Percentiles rank a stretch among this genome's conserved stretches.
Evolutionary conservation across 2,888 invertebrate genomes (phyloP).

Genomic region (Mellilla xanthometata): DNA sequence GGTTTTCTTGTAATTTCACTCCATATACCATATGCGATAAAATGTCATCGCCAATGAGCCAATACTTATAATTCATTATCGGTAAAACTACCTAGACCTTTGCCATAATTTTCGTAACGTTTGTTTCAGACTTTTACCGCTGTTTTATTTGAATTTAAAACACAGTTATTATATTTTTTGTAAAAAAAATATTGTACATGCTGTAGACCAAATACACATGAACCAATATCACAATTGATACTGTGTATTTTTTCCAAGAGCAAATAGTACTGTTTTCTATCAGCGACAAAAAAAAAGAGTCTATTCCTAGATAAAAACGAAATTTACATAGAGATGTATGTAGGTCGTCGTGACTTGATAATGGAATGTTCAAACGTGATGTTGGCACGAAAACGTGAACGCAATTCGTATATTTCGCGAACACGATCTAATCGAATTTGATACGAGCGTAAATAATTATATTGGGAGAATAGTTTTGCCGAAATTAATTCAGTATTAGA

Average conservation of each 20-base stretch:
- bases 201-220: no score
- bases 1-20: constrained; percentile 64
- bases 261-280: no score
- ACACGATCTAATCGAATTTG: constrained; percentile 23
- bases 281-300: no score
- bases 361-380: constrained; percentile 53
- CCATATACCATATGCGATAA: constrained; percentile 51
- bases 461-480: constrained; percentile 1
- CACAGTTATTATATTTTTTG: no score
- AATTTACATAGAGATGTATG: constrained; percentile 52
- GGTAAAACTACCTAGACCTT: no score
- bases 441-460: constrained; percentile 27
- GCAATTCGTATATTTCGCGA: constrained; percentile 44
- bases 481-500: not conserved
- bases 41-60: constrained; percentile 45
- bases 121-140: no score
- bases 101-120: no score
- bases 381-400: constrained; percentile 53
- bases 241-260: no score
- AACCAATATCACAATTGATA: no score
- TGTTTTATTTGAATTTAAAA: no score
- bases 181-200: no score
- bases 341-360: constrained; percentile 54
- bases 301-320: constrained; percentile 41
- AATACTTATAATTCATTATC: no score